Conservation (phyloP, 2,113 vertebrate species). For the Forbesichthys agassizii region DNA sequence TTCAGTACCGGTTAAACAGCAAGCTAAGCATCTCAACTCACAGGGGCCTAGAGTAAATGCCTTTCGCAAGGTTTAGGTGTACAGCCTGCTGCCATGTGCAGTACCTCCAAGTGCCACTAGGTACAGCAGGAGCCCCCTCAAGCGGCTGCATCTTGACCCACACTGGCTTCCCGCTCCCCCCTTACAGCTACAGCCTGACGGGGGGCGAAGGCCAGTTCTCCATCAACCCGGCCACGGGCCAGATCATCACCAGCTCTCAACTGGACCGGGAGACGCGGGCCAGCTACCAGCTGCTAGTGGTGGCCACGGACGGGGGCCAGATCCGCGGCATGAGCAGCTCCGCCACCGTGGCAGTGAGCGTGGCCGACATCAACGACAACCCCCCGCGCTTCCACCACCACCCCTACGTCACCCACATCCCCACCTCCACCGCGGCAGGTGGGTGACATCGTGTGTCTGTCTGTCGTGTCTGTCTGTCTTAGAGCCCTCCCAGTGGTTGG, state of each 20-base stretch:
- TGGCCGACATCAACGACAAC: constrained; percentile 93
- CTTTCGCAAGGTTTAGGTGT: background rate
- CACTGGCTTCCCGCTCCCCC: constrained; percentile 8
- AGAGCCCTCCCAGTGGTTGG: background rate
- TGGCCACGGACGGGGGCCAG: constrained; percentile 85
- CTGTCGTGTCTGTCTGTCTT: no score
- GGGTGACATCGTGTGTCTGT: background rate
- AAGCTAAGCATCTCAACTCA: background rate
- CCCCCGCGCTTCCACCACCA: constrained; percentile 95
- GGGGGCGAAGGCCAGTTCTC: constrained; percentile 94
- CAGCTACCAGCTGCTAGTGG: constrained; percentile 91
- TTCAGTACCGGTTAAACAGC: constrained; percentile 18
- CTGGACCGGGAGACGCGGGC: constrained; percentile 86
- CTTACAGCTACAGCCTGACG: constrained; percentile 85
- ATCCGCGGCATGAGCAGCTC: constrained; percentile 88
- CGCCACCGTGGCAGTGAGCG: constrained; percentile 84
- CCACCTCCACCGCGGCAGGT: constrained; percentile 88
- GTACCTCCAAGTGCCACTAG: no score
- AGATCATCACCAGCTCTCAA: constrained; percentile 93
- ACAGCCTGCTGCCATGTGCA: background rate
- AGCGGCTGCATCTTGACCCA: no score
- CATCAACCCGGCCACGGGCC: constrained; percentile 95
- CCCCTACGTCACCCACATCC: constrained; percentile 95
- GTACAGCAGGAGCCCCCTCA: no score
- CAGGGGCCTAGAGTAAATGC: background rate